These are phyloP conservation scores for Apamea epomidion DNA, from an alignment of 2,888 invertebrate species.

Conservation along the genomic window DNA sequence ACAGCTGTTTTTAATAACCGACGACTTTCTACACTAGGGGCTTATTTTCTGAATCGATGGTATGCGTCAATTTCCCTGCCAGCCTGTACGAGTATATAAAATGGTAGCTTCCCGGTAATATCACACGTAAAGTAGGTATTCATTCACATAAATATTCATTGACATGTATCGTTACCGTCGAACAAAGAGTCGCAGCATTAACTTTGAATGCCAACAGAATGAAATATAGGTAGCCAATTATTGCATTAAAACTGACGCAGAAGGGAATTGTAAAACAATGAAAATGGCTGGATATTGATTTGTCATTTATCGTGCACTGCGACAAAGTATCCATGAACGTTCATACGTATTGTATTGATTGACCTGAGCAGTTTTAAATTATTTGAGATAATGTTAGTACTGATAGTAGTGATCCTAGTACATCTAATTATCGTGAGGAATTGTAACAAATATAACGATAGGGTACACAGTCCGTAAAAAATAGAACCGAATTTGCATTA, in stretches of 20 bases:
- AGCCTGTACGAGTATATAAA: no score
- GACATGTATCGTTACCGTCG: neutral
- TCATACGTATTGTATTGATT: slow-evolving; percentile 5
- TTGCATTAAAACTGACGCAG: neutral
- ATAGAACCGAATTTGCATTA: neutral
- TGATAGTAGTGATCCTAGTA: neutral
- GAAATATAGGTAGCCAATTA: neutral
- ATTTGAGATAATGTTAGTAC: neutral
- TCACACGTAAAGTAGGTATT: neutral
- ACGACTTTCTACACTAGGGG: no score
- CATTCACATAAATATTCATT: neutral
- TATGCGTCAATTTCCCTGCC: no score
- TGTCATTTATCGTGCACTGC: slow-evolving; percentile 42
- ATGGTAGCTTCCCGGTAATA: neutral
- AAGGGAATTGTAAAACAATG: slow-evolving; percentile 30
- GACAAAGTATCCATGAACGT: slow-evolving; percentile 19
- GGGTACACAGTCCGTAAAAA: neutral
- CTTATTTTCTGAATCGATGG: no score
- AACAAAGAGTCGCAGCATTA: no score
- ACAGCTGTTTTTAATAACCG: no score
- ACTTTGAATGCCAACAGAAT: neutral
- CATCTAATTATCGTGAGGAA: neutral
- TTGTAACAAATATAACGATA: neutral
- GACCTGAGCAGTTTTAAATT: neutral
- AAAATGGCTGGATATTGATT: slow-evolving; percentile 43